Conservation (phyloP, 2,113 vertebrate species). For the Elanoides forficatus region DNA sequence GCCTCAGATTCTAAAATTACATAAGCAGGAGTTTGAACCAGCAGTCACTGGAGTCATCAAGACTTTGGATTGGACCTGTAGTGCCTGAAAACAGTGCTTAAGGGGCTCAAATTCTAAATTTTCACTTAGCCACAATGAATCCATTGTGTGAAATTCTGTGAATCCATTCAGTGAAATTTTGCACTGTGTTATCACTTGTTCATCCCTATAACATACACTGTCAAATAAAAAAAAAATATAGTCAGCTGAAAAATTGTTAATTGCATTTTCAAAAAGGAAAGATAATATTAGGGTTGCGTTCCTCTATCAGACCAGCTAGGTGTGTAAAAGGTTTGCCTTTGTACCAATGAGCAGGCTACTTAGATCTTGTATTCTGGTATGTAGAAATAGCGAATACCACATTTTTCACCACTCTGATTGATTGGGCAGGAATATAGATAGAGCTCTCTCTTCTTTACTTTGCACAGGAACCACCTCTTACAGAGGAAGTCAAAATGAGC, state of each 20-base stretch:
- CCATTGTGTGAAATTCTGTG: no score
- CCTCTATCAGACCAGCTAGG: background rate
- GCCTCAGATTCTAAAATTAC: background rate
- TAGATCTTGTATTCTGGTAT: background rate
- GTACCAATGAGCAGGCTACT: background rate
- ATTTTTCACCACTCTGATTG: background rate
- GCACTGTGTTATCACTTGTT: background rate
- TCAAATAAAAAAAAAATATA: background rate
- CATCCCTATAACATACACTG: background rate
- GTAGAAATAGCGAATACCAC: background rate
- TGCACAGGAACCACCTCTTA: background rate
- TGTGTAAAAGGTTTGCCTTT: background rate
- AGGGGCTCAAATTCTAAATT: background rate
- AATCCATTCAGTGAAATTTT: background rate
- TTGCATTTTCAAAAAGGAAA: background rate
- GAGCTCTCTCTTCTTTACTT: background rate
- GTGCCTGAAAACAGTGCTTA: background rate
- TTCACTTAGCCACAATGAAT: background rate
- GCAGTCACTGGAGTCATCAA: accelerated
- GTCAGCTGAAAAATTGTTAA: background rate
- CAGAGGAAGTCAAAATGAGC: background rate
- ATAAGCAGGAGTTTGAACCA: background rate
- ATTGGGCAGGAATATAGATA: background rate
- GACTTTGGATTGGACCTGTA: background rate
- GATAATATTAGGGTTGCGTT: background rate